Evolutionary conservation across 2,797 vertebrate genomes (phyloP).

Genomic region (Australoheros facetus): DNA sequence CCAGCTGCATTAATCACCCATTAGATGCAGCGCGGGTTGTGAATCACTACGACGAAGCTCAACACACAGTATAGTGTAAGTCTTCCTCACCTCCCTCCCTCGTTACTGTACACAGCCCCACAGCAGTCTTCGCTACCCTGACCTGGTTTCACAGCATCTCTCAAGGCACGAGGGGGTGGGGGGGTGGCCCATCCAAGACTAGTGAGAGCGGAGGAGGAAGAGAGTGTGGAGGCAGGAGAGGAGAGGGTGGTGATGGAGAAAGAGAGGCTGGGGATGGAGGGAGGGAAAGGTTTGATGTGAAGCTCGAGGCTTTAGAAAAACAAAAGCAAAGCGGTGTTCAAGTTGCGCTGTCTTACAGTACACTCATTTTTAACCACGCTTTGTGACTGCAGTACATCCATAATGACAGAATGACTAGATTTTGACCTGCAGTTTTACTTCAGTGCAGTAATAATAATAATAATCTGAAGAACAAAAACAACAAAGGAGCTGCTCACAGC

Average conservation of each 20-base stretch:
- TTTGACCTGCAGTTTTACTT: constrained; percentile 1
- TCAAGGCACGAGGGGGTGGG: constrained; percentile 30
- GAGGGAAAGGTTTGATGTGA: constrained; percentile 24
- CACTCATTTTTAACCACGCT: background rate
- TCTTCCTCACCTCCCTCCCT: constrained; percentile 28
- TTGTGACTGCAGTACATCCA: background rate
- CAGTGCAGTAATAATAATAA: background rate
- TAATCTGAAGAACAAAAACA: background rate
- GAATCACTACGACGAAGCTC: constrained; percentile 46
- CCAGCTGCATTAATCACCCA: constrained; percentile 46
- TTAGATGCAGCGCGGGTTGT: constrained; percentile 23
- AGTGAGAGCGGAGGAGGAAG: constrained; percentile 27
- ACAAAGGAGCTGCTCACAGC: background rate
- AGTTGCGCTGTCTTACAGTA: constrained; percentile 16
- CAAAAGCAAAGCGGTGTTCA: constrained; percentile 32
- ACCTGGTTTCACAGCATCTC: constrained; percentile 72
- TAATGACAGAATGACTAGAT: background rate
- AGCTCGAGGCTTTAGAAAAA: constrained; percentile 31
- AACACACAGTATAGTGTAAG: background rate
- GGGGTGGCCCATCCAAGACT: constrained; percentile 36
- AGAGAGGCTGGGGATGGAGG: background rate
- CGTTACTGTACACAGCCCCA: constrained; percentile 54
- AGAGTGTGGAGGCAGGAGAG: background rate
- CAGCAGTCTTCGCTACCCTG: constrained; percentile 51
- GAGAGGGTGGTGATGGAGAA: background rate